Evolutionary conservation across 2,113 vertebrate species (phyloP).

Genomic region (Trematomus loennbergii): DNA sequence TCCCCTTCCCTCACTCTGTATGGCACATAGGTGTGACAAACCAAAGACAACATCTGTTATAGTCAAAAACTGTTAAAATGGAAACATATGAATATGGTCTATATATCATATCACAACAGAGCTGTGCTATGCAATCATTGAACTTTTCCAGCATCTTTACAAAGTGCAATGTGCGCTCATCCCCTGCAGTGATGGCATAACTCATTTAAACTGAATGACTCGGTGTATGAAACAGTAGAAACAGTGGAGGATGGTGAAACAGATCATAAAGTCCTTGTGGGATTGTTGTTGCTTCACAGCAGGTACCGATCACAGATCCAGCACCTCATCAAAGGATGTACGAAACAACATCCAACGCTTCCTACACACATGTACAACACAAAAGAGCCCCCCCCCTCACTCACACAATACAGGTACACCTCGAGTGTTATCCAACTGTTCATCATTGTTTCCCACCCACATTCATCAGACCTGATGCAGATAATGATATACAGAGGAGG

Average conservation of each 20-base stretch:
- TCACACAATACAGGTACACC: slow-evolving; percentile 47
- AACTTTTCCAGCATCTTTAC: background rate
- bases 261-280: slow-evolving; percentile 45
- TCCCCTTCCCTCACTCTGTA: too few species aligned
- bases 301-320: slow-evolving; percentile 11
- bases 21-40: too few species aligned
- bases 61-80: too few species aligned
- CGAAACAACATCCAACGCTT: slow-evolving; percentile 31
- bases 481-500: slow-evolving; percentile 11
- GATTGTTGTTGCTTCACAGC: slow-evolving; percentile 32
- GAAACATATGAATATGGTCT: too few species aligned
- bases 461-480: slow-evolving; percentile 17
- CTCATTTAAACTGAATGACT: background rate
- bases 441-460: slow-evolving; percentile 54
- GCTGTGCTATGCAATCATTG: too few species aligned
- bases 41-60: too few species aligned
- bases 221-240: slow-evolving; percentile 3
- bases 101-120: too few species aligned
- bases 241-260: slow-evolving; percentile 26
- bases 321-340: slow-evolving; percentile 44
- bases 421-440: slow-evolving; percentile 36
- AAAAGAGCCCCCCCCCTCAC: background rate
- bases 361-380: slow-evolving; percentile 51
- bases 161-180: background rate
- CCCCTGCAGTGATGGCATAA: background rate